Conservation (phyloP, 2,113 vertebrate species). For the Tetrax tetrax region DNA sequence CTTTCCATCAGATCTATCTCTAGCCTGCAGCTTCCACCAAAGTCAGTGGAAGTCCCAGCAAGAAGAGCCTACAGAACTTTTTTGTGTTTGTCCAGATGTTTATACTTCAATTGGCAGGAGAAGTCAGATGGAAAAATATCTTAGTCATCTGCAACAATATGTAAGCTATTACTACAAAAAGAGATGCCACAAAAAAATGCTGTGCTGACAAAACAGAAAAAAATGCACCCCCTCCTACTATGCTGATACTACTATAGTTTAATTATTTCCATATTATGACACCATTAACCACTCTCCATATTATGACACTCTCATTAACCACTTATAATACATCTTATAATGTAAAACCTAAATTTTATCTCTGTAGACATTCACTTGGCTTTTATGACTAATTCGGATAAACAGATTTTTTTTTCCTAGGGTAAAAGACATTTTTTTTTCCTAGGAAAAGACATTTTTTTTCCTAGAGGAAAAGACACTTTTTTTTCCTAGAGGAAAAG, state of each 20-base stretch:
- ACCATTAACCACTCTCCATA: neutral
- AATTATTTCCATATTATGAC: neutral
- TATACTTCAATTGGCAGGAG: neutral
- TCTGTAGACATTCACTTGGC: neutral
- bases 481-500: neutral
- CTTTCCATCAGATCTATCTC: neutral
- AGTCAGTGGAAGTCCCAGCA: neutral
- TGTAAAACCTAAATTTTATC: neutral
- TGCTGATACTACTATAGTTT: neutral
- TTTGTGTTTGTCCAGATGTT: neutral
- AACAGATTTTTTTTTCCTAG: neutral
- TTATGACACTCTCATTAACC: too few relatives aligned
- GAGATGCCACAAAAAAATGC: neutral
- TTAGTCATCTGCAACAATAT: neutral
- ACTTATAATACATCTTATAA: too few relatives aligned
- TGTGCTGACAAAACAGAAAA: neutral
- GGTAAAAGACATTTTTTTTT: neutral
- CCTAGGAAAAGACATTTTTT: neutral
- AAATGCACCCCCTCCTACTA: neutral
- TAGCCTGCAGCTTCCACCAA: neutral
- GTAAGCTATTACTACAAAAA: neutral
- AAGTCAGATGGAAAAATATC: constrained; percentile 10
- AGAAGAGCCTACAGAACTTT: neutral
- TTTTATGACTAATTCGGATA: neutral
- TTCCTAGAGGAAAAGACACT: neutral